Evolutionary conservation across 2,888 invertebrate species (phyloP), one percentile per base, ranked within the genome.

Genomic region (Agapostemon virescens): DNA sequence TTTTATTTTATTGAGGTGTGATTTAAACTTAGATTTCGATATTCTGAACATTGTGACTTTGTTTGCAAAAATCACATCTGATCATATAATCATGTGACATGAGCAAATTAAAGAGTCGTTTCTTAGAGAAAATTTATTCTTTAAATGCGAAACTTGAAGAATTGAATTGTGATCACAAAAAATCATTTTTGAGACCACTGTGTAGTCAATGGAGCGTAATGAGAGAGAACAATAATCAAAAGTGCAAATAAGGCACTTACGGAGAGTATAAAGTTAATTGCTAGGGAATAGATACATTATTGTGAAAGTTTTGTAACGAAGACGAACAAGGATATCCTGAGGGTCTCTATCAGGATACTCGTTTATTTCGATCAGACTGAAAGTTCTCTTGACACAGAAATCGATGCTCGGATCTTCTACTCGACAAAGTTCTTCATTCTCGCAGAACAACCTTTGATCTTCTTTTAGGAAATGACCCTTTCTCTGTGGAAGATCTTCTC

Each of bases 391-490:
- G 52, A 40, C 20, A 42, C 67, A n/a, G 3, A 40, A 15, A 61
- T 61, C 58, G 58, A 61, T 61, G 33, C 58, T 30, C 58, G 58
- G 17, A 61, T 61, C 58, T 30, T 61, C 58, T 30, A 30, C 30
- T 61, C 30, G 58, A 30, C 30, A 61, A 30, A 61, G 33, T 30
- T 61, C 58, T 61, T 61, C 58, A 61, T 61, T 61, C 58, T 61
- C 58, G 58, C 58, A 61, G 58, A 61, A 61, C 58, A 61, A 61
- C 58, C 58, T 61, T 61, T 61, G 58, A 61, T 61, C 58, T 61
- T 61, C 58, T 61, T 61, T 33, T 61, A 30, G 58, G 58, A 61
- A 61, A 61, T 61, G 30, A 61, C 58, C 58, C 26, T 30, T 61
- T 30, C 58, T 20, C 9, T 26, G 15, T 15, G 0, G 55, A 15